Evolutionary conservation across 2,888 invertebrate species (phyloP).

Genomic region (Thymelicus sylvestris): DNA sequence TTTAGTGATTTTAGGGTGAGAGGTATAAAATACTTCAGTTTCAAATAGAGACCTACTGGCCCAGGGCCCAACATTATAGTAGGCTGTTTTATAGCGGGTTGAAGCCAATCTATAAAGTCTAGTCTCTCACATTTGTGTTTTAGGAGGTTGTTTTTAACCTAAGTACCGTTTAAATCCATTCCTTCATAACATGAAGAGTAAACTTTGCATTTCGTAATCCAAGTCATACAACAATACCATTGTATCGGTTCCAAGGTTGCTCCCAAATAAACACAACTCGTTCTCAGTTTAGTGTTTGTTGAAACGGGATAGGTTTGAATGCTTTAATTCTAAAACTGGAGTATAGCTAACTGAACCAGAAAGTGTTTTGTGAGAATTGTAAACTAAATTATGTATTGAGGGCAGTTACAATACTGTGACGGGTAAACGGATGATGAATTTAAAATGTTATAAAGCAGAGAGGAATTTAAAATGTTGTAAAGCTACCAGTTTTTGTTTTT

Average conservation of each 20-base stretch:
- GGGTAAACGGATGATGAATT: background rate
- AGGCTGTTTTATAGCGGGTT: no score
- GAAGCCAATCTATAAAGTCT: no score
- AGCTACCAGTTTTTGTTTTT: no score
- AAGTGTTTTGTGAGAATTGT: conserved; percentile 1
- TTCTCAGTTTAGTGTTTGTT: conserved; percentile 5
- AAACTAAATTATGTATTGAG: conserved; percentile 16
- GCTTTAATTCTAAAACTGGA: conserved; percentile 3
- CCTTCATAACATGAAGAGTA: conserved; percentile 8
- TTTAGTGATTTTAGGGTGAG: no score
- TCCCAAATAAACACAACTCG: background rate
- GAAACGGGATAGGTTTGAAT: conserved; percentile 2
- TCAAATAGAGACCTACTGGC: no score
- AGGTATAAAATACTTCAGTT: no score
- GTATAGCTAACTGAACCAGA: conserved; percentile 1
- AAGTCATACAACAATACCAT: conserved; percentile 5
- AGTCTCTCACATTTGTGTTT: no score
- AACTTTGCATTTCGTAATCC: conserved; percentile 5
- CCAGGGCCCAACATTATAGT: no score
- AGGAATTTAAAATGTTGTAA: no score
- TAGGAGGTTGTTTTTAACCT: no score
- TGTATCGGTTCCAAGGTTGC: conserved; percentile 12
- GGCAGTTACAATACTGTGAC: conserved; percentile 1
- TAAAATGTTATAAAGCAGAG: background rate
- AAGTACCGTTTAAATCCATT: background rate